phyloP scores from a whole-genome alignment of 35 echinoderm and acorn worm genomes.

The Amphiura filiformis region DNA sequence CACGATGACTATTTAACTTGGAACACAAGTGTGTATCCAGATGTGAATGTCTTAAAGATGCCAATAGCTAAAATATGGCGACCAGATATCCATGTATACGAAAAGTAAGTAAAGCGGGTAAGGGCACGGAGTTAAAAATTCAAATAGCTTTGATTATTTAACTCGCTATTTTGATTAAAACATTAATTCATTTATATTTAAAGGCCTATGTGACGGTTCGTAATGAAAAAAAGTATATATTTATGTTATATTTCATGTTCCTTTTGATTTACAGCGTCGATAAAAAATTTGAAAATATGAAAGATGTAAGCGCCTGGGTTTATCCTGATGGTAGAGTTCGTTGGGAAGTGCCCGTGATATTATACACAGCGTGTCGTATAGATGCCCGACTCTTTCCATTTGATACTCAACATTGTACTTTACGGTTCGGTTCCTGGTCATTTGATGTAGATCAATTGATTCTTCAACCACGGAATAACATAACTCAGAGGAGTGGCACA shows the following conservation, averaged over 20 bases:
- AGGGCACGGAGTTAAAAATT: too few species aligned
- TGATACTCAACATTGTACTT: neutral
- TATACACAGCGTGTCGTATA: neutral
- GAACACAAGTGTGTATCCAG: neutral
- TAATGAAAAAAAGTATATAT: too few species aligned
- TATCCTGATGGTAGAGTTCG: neutral
- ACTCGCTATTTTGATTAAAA: too few species aligned
- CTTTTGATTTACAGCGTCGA: neutral
- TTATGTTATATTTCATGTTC: too few species aligned
- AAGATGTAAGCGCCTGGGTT: neutral
- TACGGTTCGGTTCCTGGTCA: neutral
- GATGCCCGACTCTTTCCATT: neutral
- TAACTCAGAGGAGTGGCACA: too few species aligned
- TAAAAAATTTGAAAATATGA: neutral
- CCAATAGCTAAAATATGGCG: neutral
- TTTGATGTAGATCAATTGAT: neutral
- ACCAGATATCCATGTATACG: neutral
- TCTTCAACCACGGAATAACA: too few species aligned
- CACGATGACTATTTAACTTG: neutral
- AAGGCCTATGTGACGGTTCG: too few species aligned
- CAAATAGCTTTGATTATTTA: too few species aligned
- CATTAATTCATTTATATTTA: too few species aligned
- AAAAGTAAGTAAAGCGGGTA: too few species aligned
- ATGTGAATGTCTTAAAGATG: neutral
- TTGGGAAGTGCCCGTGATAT: neutral